These are phyloP conservation scores for Idaea straminata DNA, from an alignment of 2,888 invertebrate species.

Conservation along the genomic window DNA sequence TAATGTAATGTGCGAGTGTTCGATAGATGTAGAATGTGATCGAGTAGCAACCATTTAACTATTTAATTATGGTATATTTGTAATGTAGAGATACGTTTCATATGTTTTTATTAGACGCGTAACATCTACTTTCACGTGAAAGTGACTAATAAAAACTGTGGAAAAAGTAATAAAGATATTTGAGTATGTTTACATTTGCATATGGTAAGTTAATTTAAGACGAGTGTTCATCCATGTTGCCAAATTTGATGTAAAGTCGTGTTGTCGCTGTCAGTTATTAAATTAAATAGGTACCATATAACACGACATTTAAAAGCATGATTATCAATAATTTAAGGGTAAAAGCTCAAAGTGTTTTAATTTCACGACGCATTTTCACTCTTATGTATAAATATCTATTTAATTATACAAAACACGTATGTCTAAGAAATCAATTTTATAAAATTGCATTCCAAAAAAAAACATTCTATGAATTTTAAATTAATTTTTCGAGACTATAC, in stretches of 20 bases:
- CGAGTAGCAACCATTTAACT: slow-evolving; percentile 61
- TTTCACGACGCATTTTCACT: slow-evolving; percentile 57
- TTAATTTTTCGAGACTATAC: slow-evolving; percentile 63
- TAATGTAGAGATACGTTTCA: slow-evolving; percentile 29
- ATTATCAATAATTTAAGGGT: slow-evolving; percentile 70
- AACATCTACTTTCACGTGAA: slow-evolving; percentile 12
- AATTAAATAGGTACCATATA: slow-evolving; percentile 51
- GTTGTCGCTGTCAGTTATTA: slow-evolving; percentile 62
- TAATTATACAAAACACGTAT: slow-evolving; percentile 32
- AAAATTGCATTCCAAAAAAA: slow-evolving; percentile 63
- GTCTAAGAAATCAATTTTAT: slow-evolving; percentile 51
- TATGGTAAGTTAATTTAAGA: slow-evolving; percentile 46
- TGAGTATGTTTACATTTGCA: slow-evolving; percentile 33
- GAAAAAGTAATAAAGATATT: slow-evolving; percentile 21
- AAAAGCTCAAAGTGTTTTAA: slow-evolving; percentile 73
- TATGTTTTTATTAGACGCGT: slow-evolving; percentile 13
- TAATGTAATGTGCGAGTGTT: slow-evolving; percentile 78
- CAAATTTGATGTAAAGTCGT: slow-evolving; percentile 73
- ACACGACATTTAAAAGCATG: slow-evolving; percentile 56
- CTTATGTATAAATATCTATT: slow-evolving; percentile 35
- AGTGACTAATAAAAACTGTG: slow-evolving; percentile 23
- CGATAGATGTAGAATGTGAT: slow-evolving; percentile 76
- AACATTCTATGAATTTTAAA: slow-evolving; percentile 58
- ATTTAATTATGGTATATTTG: slow-evolving; percentile 49
- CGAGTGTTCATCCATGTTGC: slow-evolving; percentile 75